Evolutionary conservation across 92 coral and sea anemone species (phyloP), one percentile per base, ranked within the genome.

Genomic region (Heliopora coerulea): DNA sequence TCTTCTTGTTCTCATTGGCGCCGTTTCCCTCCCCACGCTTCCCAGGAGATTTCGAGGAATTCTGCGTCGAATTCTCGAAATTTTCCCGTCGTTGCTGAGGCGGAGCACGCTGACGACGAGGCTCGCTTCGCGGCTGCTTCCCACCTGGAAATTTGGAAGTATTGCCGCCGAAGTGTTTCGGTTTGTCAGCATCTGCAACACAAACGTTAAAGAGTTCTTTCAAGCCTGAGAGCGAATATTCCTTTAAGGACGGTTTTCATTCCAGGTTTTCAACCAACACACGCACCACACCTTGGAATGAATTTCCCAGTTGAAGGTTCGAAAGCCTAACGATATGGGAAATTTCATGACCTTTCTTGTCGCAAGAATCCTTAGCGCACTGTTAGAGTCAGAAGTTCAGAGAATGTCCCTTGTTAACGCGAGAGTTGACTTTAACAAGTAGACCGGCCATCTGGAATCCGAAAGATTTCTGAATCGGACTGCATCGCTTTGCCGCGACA

Each of bases 91-190:
- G 39, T 49, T 48, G 74, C 13, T 56, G 74, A 27, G 44, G 57
- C 3, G 74, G 19, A 1, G 17, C 18, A 25, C 44, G 73, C 39
- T 66, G 56, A 20, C 59, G 57, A 28, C 27, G 74, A 8, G 59
- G 12, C 24, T 67, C 54, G 24, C 59, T 30, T 41, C n/a, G 37
- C 37, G 24, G 74, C 26, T 35, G 58, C 25, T 1, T 44, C 1
- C 58, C 25, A 30, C 33, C 27, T 18, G 44, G n/a, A 33, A 14
- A 29, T 18, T 41, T 28, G 9, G 20, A 40, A 0, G 72, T 17
- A 17, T 25, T 67, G 9, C 41, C 54, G 19, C 74, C 74, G 29
- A 44, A 67, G 27, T 67, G 58, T 48, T 46, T 67, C 26, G 74
- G 58, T 23, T 49, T 67, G 13, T 67, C 74, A 49, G 10, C 13